Conservation (phyloP, 2,888 invertebrate genomes). For the Drosophila buzzatii region DNA sequence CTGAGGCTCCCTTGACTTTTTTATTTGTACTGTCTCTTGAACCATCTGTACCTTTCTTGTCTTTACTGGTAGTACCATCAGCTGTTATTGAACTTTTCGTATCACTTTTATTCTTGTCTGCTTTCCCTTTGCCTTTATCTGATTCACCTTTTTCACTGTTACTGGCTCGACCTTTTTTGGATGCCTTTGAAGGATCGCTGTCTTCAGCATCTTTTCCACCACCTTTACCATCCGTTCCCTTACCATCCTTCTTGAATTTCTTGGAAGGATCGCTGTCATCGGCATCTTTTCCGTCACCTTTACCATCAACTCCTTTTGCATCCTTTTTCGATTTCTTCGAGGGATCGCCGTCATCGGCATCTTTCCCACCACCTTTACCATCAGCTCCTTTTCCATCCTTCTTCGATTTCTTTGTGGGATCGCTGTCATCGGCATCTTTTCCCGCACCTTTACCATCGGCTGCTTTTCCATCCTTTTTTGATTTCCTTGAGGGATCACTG, state of each 20-base stretch:
- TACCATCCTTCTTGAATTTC: background rate
- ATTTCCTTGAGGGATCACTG: conserved; percentile 12
- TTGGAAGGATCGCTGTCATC: background rate
- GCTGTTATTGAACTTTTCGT: conserved; percentile 1
- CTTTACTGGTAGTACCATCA: conserved; percentile 2
- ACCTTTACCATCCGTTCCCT: background rate
- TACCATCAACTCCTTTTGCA: background rate
- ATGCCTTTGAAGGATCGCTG: background rate
- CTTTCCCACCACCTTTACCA: background rate
- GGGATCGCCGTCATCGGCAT: background rate
- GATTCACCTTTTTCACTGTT: conserved; percentile 3
- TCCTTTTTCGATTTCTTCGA: conserved; percentile 5
- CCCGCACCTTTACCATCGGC: conserved; percentile 3
- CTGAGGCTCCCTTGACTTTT: background rate
- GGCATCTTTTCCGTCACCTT: conserved; percentile 13
- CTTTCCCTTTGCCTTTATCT: conserved; percentile 6
- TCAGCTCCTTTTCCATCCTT: background rate
- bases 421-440: conserved; percentile 13
- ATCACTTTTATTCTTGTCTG: background rate
- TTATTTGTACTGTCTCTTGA: background rate
- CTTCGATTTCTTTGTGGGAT: background rate
- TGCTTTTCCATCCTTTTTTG: background rate
- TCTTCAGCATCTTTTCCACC: background rate
- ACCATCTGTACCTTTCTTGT: conserved; percentile 8
- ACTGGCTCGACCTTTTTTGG: background rate